These are phyloP conservation scores for Apodemia zela DNA, from an alignment of 2,888 invertebrate genomes.

Conservation along the genomic window DNA sequence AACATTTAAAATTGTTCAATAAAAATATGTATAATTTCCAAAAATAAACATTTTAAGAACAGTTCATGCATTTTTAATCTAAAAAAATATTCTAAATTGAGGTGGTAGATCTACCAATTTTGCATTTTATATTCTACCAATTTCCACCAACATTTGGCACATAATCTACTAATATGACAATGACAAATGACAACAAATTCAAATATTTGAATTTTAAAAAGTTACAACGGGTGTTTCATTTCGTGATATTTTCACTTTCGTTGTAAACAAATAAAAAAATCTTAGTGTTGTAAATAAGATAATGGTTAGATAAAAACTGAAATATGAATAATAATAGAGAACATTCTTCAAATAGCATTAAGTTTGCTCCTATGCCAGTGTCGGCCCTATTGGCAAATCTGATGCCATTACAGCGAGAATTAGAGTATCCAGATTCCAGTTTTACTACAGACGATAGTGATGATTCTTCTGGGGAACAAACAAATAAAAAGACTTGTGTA, in stretches of 20 bases:
- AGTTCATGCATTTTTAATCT: too few relatives aligned
- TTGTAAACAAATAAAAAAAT: background rate
- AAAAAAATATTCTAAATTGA: too few relatives aligned
- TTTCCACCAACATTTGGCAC: too few relatives aligned
- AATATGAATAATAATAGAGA: slow-evolving; percentile 61
- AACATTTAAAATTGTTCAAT: too few relatives aligned
- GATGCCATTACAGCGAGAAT: slow-evolving; percentile 50
- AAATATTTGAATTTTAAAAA: background rate
- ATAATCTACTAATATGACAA: too few relatives aligned
- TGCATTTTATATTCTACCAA: too few relatives aligned
- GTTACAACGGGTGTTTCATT: background rate
- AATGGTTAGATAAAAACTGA: slow-evolving; percentile 1
- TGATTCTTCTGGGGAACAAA: slow-evolving; percentile 47
- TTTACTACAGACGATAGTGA: slow-evolving; percentile 62
- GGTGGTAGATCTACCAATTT: too few relatives aligned
- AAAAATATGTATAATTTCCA: too few relatives aligned
- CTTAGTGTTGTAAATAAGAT: background rate
- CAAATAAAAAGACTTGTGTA: slow-evolving; percentile 39
- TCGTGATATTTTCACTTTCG: background rate
- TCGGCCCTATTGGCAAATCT: slow-evolving; percentile 66
- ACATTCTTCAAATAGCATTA: slow-evolving; percentile 62
- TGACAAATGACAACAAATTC: background rate
- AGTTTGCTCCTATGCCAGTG: slow-evolving; percentile 71
- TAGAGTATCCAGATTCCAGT: slow-evolving; percentile 52
- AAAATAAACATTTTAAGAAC: too few relatives aligned